Conservation (phyloP, 53 echinoderm and acorn worm species). For the Zoroaster sp. region DNA sequence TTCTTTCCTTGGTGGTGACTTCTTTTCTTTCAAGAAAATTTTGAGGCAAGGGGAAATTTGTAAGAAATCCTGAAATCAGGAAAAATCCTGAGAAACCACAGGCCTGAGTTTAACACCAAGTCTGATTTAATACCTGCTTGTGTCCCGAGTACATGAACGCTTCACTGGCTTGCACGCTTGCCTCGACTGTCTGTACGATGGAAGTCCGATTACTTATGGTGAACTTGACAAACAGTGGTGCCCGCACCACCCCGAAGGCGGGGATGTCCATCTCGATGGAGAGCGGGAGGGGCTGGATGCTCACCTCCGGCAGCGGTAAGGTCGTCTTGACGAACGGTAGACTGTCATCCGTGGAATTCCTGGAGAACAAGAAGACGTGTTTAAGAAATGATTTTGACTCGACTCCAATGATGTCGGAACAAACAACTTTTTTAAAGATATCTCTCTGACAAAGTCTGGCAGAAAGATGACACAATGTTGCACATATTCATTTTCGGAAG, state of each 20-base stretch:
- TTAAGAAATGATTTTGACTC: background rate
- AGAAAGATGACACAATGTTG: no score
- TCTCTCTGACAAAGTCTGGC: no score
- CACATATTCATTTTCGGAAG: no score
- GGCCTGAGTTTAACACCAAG: no score
- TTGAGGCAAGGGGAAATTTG: no score
- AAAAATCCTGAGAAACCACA: no score
- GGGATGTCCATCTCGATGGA: constrained; percentile 82
- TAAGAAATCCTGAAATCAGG: no score
- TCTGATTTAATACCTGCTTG: constrained; percentile 99
- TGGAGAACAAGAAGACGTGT: background rate
- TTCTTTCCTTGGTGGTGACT: no score
- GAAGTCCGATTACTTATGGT: constrained; percentile 75
- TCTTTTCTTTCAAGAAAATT: no score
- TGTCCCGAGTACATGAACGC: constrained; percentile 98
- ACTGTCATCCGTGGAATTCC: constrained; percentile 58
- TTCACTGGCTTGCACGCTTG: constrained; percentile 84
- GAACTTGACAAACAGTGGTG: constrained; percentile 74
- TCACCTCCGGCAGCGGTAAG: constrained; percentile 89
- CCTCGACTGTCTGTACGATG: constrained; percentile 89
- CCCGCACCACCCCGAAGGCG: constrained; percentile 84
- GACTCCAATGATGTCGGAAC: no score
- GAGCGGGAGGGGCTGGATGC: constrained; percentile 78
- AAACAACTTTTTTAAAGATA: no score
- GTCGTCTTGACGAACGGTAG: constrained; percentile 81